Evolutionary conservation across 92 coral and sea anemone species (phyloP), one percentile per base, ranked within the genome.

Genomic region (Paramuricea clavata): DNA sequence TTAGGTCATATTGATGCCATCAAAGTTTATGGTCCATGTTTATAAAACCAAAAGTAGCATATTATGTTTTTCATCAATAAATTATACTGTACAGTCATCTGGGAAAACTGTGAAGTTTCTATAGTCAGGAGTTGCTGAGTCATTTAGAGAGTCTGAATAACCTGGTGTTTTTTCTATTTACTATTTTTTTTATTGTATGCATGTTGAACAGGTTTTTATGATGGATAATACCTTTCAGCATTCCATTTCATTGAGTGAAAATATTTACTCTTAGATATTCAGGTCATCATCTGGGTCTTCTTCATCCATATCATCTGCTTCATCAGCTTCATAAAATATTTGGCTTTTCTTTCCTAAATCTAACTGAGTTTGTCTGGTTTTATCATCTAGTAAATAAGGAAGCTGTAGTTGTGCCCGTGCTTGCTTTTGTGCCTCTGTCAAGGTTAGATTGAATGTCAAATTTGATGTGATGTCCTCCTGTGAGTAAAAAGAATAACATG

Each of bases 221-320:
- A n/a, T n/a, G n/a, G n/a, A n/a, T n/a, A n/a, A n/a, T n/a, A n/a
- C n/a, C 61, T 2, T 56, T 56, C 4, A 17, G 64, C n/a, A 17
- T 56, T 3, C 23, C 21, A 21, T 56, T 52, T 56, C 21, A 56
- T 15, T 56, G 64, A 62, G n/a, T n/a, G n/a, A 25, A 62, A 26
- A 62, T 19, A 26, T 9, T 62, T 25, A 22, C 70, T 15, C 23
- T 90, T 49, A 94, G 27, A 96, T 94, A 39, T 96, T 93, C 28
- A 96, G 93, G 73, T 96, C 99, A 86, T 96, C 98, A 86, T 96
- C 99, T n/a, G 99, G 99, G 69, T 96, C 99, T 26, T 96, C 99
- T 68, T 96, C 99, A 74, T 96, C 99, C 87, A 96, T 88, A 71
- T 96, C 99, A 86, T 96, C 98, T 16, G 91, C 99, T 68, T 94